Evolutionary conservation across 1,140 invertebrate genomes (phyloP), one percentile per base, ranked within the genome.

Genomic region (Ptiloglossa arizonensis): DNA sequence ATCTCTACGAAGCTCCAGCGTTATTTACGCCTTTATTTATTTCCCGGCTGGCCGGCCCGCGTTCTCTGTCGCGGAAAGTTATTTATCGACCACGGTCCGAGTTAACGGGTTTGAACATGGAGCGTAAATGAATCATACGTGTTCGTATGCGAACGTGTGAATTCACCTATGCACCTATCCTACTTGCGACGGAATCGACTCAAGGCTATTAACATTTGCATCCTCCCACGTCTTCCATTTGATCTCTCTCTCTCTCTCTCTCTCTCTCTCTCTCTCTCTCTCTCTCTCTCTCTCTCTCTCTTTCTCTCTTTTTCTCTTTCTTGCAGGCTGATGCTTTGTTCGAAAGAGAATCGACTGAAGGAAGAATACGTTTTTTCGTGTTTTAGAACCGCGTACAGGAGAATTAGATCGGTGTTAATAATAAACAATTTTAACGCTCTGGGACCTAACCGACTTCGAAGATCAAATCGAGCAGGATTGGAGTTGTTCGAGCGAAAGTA

Each of bases 191-290:
- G 81, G 73, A 87, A 86, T 82, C 76, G 86, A 85, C 87, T 88
- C 87, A 90, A 89, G 88, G 89, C 85, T 89, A 77, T 86, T 90
- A 78, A 82, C 87, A 90, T 90, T 90, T 89, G 86, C 89, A 90
- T 90, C 88, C 87, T 89, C 88, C 89, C 86, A 89, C 87, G 87
- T 82, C 82, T 77, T 82, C 71, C 83, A 72, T 80, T 79, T n/a
- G 64, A 70, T 63, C 62, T 80, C 74, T 60, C 64, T 59, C 69
- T 67, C 69, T 59, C 54, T 32, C 48, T 69, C 29, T 48, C 38
- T 68, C 56, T 48, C 54, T 22, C 29, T 46, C 13, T 29, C 24
- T 13, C 15, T 63, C n/a, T 57, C 57, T 38, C 15, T 17, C n/a
- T 57, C 64, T n/a, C 27, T 64, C n/a, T 19, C 8, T 6, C 41